Conservation (phyloP, 1,140 invertebrate species). For the Apis florea region DNA sequence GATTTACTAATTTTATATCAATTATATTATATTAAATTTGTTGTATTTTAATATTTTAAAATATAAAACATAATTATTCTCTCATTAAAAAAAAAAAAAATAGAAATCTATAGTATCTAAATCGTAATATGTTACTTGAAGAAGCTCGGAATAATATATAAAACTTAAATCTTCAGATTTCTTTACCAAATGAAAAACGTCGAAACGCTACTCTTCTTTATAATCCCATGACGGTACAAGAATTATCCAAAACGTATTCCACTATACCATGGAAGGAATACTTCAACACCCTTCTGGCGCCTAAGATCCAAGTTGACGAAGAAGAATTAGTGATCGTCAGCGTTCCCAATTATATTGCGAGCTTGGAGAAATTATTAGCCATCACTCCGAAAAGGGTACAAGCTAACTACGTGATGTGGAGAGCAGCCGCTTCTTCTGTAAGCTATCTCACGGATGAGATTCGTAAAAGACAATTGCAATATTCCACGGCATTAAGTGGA, state of each 20-base stretch:
- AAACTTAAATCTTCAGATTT: slow-evolving; percentile 84
- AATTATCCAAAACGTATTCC: slow-evolving; percentile 88
- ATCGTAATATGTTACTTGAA: background rate
- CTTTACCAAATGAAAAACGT: slow-evolving; percentile 93
- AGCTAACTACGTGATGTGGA: slow-evolving; percentile 86
- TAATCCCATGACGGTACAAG: slow-evolving; percentile 91
- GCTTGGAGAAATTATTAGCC: slow-evolving; percentile 83
- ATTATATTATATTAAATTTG: too few relatives aligned
- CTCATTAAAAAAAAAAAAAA: background rate
- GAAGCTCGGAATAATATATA: too few relatives aligned
- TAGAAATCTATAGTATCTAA: too few relatives aligned
- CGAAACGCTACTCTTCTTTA: slow-evolving; percentile 94
- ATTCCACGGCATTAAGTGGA: slow-evolving; percentile 87
- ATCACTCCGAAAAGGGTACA: slow-evolving; percentile 83
- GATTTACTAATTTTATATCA: too few relatives aligned
- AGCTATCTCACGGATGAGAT: slow-evolving; percentile 88
- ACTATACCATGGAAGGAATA: slow-evolving; percentile 91
- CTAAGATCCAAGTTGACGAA: slow-evolving; percentile 82
- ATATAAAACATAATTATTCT: too few relatives aligned
- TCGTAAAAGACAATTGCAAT: slow-evolving; percentile 86
- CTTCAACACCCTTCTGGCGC: slow-evolving; percentile 87
- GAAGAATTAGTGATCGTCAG: slow-evolving; percentile 91
- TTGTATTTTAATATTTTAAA: too few relatives aligned
- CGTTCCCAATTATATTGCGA: slow-evolving; percentile 88
- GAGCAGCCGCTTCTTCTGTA: slow-evolving; percentile 86